phyloP scores from a whole-genome alignment of 2,888 invertebrate genomes.

The Perithous albicinctus region DNA sequence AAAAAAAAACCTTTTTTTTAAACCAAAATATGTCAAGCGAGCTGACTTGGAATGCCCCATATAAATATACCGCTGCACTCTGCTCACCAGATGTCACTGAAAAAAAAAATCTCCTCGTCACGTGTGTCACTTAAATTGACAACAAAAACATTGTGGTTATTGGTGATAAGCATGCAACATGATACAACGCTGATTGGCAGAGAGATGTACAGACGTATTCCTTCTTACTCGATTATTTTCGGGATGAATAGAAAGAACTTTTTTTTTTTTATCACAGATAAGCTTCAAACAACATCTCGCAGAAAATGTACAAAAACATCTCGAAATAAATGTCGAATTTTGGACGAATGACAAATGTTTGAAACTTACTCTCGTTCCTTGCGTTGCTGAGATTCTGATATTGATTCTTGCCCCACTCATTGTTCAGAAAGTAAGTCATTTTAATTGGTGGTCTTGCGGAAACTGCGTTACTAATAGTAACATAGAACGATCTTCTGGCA shows the following conservation, averaged over 20 bases:
- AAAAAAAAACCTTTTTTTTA: too few species aligned
- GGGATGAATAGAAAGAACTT: too few species aligned
- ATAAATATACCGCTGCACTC: too few species aligned
- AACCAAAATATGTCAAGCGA: too few species aligned
- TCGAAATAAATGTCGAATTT: constrained; percentile 3
- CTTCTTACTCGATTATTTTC: too few species aligned
- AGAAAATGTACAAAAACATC: neutral
- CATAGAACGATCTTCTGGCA: neutral
- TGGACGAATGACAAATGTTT: constrained; percentile 7
- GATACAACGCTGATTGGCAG: too few species aligned
- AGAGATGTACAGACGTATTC: too few species aligned
- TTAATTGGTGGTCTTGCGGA: neutral
- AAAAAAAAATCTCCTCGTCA: neutral
- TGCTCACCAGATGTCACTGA: constrained; percentile 11
- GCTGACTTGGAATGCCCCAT: too few species aligned
- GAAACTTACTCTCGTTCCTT: constrained; percentile 62
- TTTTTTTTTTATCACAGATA: too few species aligned
- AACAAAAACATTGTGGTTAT: constrained; percentile 28
- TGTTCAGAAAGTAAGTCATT: constrained; percentile 74
- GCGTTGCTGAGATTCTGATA: constrained; percentile 72
- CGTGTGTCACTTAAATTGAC: neutral
- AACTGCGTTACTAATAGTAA: neutral
- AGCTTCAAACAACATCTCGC: too few species aligned
- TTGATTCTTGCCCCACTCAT: constrained; percentile 72
- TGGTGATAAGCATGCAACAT: too few species aligned